Evolutionary conservation across 2,888 invertebrate genomes (phyloP).

Genomic region (Rhodophaea formosa): DNA sequence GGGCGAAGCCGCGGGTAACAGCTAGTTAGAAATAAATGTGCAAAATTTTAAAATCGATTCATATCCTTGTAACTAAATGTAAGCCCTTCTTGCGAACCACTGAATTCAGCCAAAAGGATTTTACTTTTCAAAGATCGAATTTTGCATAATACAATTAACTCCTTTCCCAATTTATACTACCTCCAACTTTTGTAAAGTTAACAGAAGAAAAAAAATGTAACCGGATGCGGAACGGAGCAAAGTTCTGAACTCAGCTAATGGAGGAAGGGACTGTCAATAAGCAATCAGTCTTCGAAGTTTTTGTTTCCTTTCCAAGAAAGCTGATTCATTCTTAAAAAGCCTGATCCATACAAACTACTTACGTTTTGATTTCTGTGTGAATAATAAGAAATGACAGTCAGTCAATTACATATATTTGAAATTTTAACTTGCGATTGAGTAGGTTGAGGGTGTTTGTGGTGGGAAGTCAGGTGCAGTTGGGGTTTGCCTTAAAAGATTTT

Average conservation of each 20-base stretch:
- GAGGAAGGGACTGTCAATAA: slow-evolving; percentile 16
- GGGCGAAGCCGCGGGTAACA: too few relatives aligned
- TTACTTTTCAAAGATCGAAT: not conserved
- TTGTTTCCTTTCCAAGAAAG: not conserved
- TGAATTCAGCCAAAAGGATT: too few relatives aligned
- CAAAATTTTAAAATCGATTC: too few relatives aligned
- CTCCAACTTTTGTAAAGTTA: not conserved
- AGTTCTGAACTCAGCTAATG: slow-evolving; percentile 14
- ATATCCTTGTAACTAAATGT: too few relatives aligned
- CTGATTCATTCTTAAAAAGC: not conserved
- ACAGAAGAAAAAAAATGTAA: not conserved
- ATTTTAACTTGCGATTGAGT: too few relatives aligned
- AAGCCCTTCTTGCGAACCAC: too few relatives aligned
- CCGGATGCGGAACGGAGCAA: not conserved
- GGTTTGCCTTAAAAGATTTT: too few relatives aligned
- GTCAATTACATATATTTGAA: too few relatives aligned
- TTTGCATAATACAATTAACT: not conserved
- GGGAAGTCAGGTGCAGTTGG: too few relatives aligned
- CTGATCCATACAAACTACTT: not conserved
- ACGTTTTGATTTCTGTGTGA: not conserved
- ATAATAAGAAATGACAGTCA: too few relatives aligned
- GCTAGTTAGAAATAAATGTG: too few relatives aligned
- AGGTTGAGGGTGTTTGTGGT: too few relatives aligned
- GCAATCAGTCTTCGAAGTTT: slow-evolving; percentile 12
- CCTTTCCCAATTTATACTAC: not conserved